Base-by-base conservation (phyloP, 2,113 vertebrate species). In the Misgurnus mizolepis region DNA sequence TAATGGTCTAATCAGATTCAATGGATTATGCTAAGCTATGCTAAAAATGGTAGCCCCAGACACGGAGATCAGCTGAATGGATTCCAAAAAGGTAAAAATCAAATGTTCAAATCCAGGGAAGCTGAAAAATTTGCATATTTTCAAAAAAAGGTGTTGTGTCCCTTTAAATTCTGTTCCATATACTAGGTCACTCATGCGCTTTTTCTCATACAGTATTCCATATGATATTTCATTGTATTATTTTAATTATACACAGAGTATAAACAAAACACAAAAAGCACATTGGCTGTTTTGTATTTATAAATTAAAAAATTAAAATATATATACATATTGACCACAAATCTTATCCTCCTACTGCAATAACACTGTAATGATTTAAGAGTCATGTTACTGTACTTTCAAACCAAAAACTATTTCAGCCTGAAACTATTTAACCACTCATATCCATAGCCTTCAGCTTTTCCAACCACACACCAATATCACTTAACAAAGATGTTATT, bases 291-390 rank as follows among this genome's bases (percentile, higher is more conserved):
- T 53, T 58, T n/a, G 7, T 18, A 58, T 18, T 15, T 18, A 58
- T 18, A 58, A 56, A 56, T 56, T 0, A 49, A 45, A 69, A 39
- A 6, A 22, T 22, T 22, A 22, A 39, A 17, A 70, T 34, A 34
- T 17, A 8, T 4, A 41, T 4, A 41, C 64, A 43, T 41, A 17
- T 18, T 69, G 53, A 34, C 27, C 40, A 27, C 7, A 27, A 69
- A 79, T 56, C 58, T 40, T 71, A 15, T 15, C 70, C 55, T 60
- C 17, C 55, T 60, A 45, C 70, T 6, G 60, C 70, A 12, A 70
- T 39, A 55, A 53, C 49, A 55, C 49, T 55, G 5, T 34, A 56
- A 58, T n/a, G 17, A 7, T 18, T 3, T 14, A 53, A 53, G 67
- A 39, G 14, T 27, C 27, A n/a, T 56, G 39, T 56, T 7, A 11